Percentiles rank a stretch among this genome's conserved stretches.
These are phyloP conservation scores for Ctenomys sociabilis DNA, from an alignment of 2,113 vertebrate species.

Conservation along the genomic window DNA sequence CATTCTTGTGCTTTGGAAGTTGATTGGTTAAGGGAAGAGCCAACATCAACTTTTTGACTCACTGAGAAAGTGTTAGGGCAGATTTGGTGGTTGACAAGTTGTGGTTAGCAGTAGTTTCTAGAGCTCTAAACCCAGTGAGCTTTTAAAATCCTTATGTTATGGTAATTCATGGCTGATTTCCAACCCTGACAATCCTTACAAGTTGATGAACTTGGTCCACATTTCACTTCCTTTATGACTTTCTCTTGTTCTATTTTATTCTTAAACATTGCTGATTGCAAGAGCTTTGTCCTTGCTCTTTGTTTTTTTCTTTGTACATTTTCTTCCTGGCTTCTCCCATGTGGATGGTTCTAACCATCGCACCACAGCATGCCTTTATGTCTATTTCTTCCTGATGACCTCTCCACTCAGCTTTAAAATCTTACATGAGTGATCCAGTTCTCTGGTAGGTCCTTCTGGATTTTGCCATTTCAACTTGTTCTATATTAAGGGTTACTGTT, in stretches of 20 bases:
- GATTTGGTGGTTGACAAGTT: not conserved
- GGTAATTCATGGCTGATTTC: not conserved
- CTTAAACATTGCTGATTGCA: not conserved
- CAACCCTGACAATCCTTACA: not conserved
- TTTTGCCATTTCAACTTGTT: not conserved
- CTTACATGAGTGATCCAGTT: not conserved
- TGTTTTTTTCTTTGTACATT: not conserved
- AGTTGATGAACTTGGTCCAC: not conserved
- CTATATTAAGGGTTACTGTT: not conserved
- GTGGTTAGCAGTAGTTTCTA: not conserved
- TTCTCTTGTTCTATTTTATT: not conserved
- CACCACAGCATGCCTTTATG: not conserved
- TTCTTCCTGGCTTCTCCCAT: not conserved
- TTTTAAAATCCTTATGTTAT: not conserved
- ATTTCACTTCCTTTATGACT: not conserved
- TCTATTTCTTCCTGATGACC: not conserved
- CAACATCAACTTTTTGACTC: not conserved
- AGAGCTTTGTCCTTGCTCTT: not conserved
- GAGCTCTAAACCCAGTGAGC: not conserved
- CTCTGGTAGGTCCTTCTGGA: not conserved
- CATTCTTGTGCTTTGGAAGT: not conserved
- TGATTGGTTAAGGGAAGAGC: not conserved
- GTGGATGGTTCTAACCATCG: not conserved
- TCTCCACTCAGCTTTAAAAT: not conserved
- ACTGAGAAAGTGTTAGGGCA: not conserved